Evolutionary conservation across 2,113 vertebrate genomes (phyloP).

Genomic region (Saiga tatarica): DNA sequence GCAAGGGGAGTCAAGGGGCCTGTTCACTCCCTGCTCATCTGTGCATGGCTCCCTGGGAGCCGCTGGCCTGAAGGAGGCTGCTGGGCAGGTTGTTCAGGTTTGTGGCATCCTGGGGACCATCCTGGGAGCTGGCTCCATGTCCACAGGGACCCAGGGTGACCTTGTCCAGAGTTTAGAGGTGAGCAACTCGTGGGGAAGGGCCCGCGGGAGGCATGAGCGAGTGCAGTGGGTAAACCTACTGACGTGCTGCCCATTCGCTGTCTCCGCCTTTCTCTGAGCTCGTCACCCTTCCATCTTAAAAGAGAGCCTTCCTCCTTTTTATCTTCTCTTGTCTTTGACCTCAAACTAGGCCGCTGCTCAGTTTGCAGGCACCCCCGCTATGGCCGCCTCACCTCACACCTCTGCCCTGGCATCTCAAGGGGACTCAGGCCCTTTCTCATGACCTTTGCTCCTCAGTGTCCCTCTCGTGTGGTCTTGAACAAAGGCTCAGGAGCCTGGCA

Average conservation of each 20-base stretch:
- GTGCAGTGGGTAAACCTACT: not conserved
- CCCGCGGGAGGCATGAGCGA: accelerated
- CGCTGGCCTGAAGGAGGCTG: not conserved
- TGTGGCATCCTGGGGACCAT: not conserved
- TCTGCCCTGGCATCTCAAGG: not conserved
- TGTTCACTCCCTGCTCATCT: not conserved
- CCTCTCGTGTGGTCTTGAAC: not conserved
- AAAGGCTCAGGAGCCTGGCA: not conserved
- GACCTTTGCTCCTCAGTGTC: not conserved
- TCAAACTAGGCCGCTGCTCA: not conserved
- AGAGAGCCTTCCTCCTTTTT: not conserved
- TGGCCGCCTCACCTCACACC: too few species aligned
- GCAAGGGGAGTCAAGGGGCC: not conserved
- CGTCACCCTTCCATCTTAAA: not conserved
- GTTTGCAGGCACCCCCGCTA: not conserved
- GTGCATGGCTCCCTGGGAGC: not conserved
- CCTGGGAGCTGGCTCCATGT: not conserved
- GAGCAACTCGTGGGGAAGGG: not conserved
- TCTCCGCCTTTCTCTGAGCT: not conserved
- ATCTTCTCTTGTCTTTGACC: not conserved
- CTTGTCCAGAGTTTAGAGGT: not conserved
- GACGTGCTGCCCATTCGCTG: not conserved
- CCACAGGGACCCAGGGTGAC: not conserved
- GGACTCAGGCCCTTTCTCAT: not conserved
- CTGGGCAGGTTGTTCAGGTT: not conserved